Evolutionary conservation across 2,888 invertebrate genomes (phyloP), one percentile per base, ranked within the genome.

Genomic region (Chloroclysta siterata): DNA sequence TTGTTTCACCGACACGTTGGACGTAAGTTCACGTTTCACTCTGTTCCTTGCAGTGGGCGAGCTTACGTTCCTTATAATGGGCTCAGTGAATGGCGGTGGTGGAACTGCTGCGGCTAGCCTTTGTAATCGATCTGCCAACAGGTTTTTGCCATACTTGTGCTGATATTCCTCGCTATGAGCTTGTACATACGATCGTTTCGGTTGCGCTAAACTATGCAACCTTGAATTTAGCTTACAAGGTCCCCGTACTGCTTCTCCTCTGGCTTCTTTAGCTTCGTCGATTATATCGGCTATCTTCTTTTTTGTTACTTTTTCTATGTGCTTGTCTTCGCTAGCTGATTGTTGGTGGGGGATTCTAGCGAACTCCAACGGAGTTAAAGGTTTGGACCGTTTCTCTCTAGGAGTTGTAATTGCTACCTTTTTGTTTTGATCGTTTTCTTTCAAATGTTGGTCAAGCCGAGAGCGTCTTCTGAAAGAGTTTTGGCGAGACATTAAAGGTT

Each of bases 241-340:
- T 0, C 92, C 92, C 7, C 87, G 81, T 5, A 93, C 90, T n/a
- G 91, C 92, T 75, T 93, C 90, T 0, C 92, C 92, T 63, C 88
- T 82, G 0, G 90, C 84, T 80, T 93, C 91, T 73, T 87, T 91
- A 4, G 76, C 88, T 74, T 90, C 90, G 17, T 93, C 90, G 52
- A 87, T 78, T n/a, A 89, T 78, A 63, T 91, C 90, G 11, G 69
- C 62, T 33, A 88, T 73, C 68, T 87, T 88, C 60, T 82, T 86
- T 63, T 76, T 85, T 0, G 72, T 52, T 7, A 60, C 36, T 64
- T 71, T 82, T 22, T 79, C 79, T 14, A 60, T 33, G 13, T 71
- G 65, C 57, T 75, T 84, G 13, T 84, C 82, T 0, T 83, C 81
- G 13, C 47, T 39, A 2, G 64, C 13, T 15, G 15, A 55, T 46